Conservation (phyloP, 2,888 invertebrate species). For the Gisinianus flammeolus region DNA sequence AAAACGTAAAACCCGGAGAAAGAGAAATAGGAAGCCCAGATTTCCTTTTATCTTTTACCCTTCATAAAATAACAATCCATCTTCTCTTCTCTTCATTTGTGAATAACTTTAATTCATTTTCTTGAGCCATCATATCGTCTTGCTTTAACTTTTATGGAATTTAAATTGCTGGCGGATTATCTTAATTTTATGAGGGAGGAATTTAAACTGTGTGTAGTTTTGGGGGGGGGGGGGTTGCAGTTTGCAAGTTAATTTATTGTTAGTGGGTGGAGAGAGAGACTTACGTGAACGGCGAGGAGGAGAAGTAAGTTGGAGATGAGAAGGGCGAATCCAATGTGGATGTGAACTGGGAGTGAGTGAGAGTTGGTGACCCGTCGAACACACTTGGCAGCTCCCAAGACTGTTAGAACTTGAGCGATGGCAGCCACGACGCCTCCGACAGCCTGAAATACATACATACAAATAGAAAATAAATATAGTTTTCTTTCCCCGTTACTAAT, state of each 20-base stretch:
- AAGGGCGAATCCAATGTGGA: conserved; percentile 58
- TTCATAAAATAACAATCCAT: no score
- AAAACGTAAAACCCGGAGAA: no score
- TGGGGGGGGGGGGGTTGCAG: no score
- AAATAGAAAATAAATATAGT: background rate
- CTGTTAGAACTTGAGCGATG: conserved; percentile 57
- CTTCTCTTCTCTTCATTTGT: no score
- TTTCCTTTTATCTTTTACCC: no score
- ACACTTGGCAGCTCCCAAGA: conserved; percentile 58
- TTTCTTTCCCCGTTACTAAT: conserved; percentile 20
- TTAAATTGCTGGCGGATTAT: no score
- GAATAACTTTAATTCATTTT: no score
- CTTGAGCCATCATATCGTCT: no score
- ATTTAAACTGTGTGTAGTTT: no score
- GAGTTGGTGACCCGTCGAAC: conserved; percentile 51
- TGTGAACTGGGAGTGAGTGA: conserved; percentile 52
- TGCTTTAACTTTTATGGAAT: no score
- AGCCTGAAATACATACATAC: conserved; percentile 47
- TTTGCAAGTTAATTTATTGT: background rate
- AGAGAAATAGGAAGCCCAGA: no score
- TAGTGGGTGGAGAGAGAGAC: conserved; percentile 26
- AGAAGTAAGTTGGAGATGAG: conserved; percentile 58
- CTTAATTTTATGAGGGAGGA: no score
- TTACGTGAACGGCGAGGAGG: conserved; percentile 58
- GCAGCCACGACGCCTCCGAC: conserved; percentile 58